Base-by-base conservation (phyloP, 1,140 invertebrate genomes). In the Caenorhabditis remanei region DNA sequence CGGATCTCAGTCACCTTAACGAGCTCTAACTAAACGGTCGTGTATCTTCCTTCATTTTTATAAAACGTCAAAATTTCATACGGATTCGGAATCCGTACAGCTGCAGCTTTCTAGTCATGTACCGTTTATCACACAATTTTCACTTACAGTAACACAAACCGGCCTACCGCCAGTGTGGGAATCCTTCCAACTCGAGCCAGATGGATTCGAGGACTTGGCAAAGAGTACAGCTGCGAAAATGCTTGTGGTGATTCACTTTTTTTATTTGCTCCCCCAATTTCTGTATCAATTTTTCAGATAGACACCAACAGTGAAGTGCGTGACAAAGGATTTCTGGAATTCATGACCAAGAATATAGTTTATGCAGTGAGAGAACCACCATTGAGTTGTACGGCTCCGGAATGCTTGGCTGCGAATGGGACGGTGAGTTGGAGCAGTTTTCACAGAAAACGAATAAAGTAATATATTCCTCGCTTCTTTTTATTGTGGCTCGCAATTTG, bases 301-400 rank as follows among this genome's bases (percentile, higher is more conserved):
- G 65, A 71, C 46, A 43, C 41, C 4, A 71, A n/a, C 65, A 71
- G 65, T 71, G 65, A 71, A 16, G 41, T 71, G 1, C 40, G 41
- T 1, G 65, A 71, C 41, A 71, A 71, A 19, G 41, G 2, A 43
- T 71, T 71, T 43, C 41, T 71, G 14, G 41, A 71, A 43, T 71
- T 19, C 19, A 71, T 71, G 65, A 71, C 65, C 0, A 71, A 71
- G 19, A 71, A 71, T 19, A 71, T 71, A 71, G 65, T 71, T 19
- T 32, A 71, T 43, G 65, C 65, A 19, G 19, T 71, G 16, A 40
- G 65, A 71, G 65, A 3, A 8, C 65, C 65, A 1, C 65, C 65
- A 6, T 19, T 71, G 65, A 71, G 65, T 46, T 71, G 65, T 32
- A 32, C 2, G 41, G 65, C 14, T 2, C 40, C 41, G 19, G 65